Evolutionary conservation across 2,797 vertebrate genomes (phyloP).

Genomic region (Steatocranus sp.): DNA sequence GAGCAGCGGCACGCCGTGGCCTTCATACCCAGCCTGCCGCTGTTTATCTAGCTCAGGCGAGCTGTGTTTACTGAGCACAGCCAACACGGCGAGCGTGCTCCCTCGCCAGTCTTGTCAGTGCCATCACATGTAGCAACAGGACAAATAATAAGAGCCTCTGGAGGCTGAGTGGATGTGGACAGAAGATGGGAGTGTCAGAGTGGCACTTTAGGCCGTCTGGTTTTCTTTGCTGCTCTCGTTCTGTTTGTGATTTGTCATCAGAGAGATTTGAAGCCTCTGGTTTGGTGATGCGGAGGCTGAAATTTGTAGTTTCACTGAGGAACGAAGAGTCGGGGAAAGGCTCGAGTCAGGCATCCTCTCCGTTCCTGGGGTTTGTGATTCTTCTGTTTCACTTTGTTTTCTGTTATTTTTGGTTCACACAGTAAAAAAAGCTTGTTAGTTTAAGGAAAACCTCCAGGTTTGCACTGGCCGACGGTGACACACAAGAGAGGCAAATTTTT

Average conservation of each 20-base stretch:
- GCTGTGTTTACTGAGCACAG: neutral
- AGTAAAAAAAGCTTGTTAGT: neutral
- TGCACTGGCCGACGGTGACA: accelerated
- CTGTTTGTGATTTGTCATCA: neutral
- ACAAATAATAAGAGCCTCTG: neutral
- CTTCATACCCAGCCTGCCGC: neutral
- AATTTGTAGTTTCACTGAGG: neutral
- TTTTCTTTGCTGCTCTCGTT: neutral
- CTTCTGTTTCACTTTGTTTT: neutral
- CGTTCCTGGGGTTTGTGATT: neutral
- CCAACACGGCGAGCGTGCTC: neutral
- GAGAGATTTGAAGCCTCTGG: neutral
- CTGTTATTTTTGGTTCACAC: accelerated
- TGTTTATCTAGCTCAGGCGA: neutral
- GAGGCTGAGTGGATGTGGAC: neutral
- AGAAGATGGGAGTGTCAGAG: neutral
- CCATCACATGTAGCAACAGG: conserved; percentile 20
- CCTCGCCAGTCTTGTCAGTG: neutral
- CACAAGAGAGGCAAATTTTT: neutral
- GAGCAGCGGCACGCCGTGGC: neutral
- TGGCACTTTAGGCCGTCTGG: neutral
- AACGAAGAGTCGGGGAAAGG: neutral
- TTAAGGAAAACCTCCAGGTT: neutral
- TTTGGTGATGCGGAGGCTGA: neutral
- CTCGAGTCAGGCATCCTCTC: neutral